Percentiles rank a stretch among this genome's conserved stretches.
These are phyloP conservation scores for Trididemnum clinides DNA, from an alignment of 23 tunicate genomes.

Conservation along the genomic window DNA sequence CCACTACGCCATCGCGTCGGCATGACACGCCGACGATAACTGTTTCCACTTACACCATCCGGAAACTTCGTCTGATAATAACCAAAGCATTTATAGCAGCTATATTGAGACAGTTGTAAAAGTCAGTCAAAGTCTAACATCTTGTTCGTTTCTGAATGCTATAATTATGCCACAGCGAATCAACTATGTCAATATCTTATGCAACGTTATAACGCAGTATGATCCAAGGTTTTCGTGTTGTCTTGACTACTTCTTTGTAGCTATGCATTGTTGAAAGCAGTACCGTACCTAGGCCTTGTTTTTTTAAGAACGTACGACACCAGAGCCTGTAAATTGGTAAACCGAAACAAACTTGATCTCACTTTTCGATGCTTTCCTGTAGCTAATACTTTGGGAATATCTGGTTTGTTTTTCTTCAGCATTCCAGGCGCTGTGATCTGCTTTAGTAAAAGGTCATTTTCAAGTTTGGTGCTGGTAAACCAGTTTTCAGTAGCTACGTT, in stretches of 20 bases:
- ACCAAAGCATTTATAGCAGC: background rate
- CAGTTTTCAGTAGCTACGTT: background rate
- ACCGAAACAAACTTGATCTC: background rate
- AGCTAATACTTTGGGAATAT: background rate
- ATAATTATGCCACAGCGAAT: background rate
- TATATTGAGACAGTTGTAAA: background rate
- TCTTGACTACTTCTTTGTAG: background rate
- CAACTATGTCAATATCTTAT: background rate
- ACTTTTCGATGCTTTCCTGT: background rate
- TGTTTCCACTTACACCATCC: too few relatives aligned
- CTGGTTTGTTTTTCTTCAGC: background rate
- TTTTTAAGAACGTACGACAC: background rate
- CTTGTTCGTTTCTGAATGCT: background rate
- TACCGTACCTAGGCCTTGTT: background rate
- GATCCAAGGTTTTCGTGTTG: background rate
- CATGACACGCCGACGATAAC: too few relatives aligned
- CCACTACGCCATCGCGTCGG: too few relatives aligned
- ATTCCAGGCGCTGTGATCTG: background rate
- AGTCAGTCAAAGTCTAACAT: background rate
- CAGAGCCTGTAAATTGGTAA: background rate
- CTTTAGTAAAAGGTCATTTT: background rate
- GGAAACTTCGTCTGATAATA: too few relatives aligned
- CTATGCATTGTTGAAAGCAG: background rate
- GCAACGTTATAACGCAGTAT: background rate
- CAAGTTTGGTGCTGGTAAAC: background rate